Percentiles rank a stretch among this genome's conserved stretches.
phyloP scores from a whole-genome alignment of 1,140 invertebrate genomes.

The Amphibalanus amphitrite region DNA sequence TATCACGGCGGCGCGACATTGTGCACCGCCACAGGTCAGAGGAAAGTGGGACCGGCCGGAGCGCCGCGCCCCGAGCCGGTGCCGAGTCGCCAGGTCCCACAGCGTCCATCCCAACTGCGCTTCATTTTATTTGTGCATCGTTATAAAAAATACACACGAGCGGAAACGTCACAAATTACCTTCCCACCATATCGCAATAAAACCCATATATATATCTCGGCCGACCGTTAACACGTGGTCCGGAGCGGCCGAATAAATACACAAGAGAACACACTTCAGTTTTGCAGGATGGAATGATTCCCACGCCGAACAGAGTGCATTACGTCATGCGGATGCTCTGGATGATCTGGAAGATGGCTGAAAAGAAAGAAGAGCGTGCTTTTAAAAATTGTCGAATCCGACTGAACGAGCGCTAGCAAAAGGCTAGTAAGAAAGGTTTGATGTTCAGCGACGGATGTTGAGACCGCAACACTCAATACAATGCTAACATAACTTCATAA shows the following conservation, averaged over 20 bases:
- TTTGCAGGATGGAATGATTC: background rate
- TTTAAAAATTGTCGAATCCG: conserved; percentile 13
- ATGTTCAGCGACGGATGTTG: no score
- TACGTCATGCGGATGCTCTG: conserved; percentile 61
- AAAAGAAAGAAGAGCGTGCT: conserved; percentile 24
- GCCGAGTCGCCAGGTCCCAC: background rate
- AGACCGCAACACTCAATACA: no score
- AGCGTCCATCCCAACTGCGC: background rate
- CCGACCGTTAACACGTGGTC: background rate
- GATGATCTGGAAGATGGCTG: conserved; percentile 90
- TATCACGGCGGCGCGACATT: no score
- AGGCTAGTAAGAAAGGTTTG: no score
- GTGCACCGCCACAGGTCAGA: background rate
- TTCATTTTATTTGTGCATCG: background rate
- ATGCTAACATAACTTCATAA: no score
- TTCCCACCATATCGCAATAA: background rate
- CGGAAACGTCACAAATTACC: background rate
- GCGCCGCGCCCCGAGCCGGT: no score
- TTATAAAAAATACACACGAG: background rate
- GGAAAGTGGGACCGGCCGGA: no score
- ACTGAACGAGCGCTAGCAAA: background rate
- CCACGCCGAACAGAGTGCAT: background rate
- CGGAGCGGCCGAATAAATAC: background rate
- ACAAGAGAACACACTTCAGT: background rate
- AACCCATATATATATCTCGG: background rate